Percentiles rank a stretch among this genome's conserved stretches.
These are phyloP conservation scores for Ictalurus furcatus DNA, from an alignment of 2,113 vertebrate species.

Conservation along the genomic window DNA sequence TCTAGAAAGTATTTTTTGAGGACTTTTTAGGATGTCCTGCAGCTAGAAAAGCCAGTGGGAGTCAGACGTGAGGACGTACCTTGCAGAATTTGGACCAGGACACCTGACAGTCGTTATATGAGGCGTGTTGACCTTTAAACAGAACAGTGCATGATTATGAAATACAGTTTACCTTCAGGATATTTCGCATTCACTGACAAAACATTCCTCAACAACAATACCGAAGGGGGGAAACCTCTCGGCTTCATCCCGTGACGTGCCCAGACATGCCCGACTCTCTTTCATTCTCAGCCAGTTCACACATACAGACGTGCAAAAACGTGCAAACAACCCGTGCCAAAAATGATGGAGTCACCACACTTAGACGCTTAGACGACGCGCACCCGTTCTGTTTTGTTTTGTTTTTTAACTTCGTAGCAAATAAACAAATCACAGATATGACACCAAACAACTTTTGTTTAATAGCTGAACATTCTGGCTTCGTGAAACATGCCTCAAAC, in stretches of 20 bases:
- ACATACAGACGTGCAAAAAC: background rate
- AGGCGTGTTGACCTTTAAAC: conserved; percentile 78
- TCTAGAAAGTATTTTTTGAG: background rate
- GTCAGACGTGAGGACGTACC: conserved; percentile 65
- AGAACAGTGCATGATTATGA: conserved; percentile 14
- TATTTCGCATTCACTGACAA: background rate
- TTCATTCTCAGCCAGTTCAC: background rate
- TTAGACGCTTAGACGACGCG: too few species aligned
- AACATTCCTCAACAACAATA: background rate
- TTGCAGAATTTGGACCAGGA: conserved; percentile 96
- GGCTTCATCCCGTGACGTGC: background rate
- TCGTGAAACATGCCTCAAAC: too few species aligned
- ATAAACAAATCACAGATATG: too few species aligned
- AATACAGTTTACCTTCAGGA: background rate
- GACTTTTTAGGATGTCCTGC: background rate
- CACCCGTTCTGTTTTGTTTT: too few species aligned
- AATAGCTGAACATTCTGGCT: too few species aligned
- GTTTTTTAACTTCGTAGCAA: too few species aligned
- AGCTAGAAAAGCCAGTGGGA: background rate
- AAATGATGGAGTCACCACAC: too few species aligned
- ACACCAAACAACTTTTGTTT: too few species aligned
- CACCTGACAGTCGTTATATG: conserved; percentile 83
- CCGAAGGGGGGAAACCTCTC: background rate
- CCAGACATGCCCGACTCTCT: background rate
- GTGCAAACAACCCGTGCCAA: too few species aligned